These are phyloP conservation scores for Cynaeus angustus DNA, from an alignment of 2,888 invertebrate species.

Conservation along the genomic window DNA sequence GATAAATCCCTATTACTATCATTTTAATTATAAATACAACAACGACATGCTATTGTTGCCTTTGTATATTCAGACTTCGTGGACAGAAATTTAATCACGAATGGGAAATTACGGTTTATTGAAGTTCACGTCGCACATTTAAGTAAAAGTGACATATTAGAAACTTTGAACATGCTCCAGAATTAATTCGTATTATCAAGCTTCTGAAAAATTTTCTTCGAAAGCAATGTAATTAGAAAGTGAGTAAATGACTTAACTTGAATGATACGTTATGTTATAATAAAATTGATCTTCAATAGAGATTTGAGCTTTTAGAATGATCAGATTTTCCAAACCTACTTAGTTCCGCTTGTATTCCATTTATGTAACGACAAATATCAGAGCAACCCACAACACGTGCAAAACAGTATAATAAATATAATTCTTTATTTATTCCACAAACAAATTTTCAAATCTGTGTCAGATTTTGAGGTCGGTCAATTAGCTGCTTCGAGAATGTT, in stretches of 20 bases:
- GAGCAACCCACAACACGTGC: constrained; percentile 6
- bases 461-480: constrained; percentile 42
- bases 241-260: constrained; percentile 15
- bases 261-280: constrained; percentile 4
- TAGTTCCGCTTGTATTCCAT: not conserved
- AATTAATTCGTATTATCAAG: constrained; percentile 21
- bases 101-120: constrained; percentile 10
- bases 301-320: not conserved
- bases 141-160: constrained; percentile 27
- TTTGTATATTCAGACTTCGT: no score
- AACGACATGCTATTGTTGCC: no score
- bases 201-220: constrained; percentile 8
- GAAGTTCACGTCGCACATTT: not conserved
- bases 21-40: no score
- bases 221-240: constrained; percentile 33
- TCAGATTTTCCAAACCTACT: not conserved
- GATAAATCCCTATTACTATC: no score
- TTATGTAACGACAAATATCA: not conserved
- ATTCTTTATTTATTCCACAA: constrained; percentile 32
- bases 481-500: constrained; percentile 25
- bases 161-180: not conserved
- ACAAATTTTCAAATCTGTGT: constrained; percentile 38
- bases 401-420: constrained; percentile 24
- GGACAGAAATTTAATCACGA: no score
- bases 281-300: not conserved